These are phyloP conservation scores for Phymastichus coffea DNA, from an alignment of 1,140 invertebrate genomes.

Conservation along the genomic window DNA sequence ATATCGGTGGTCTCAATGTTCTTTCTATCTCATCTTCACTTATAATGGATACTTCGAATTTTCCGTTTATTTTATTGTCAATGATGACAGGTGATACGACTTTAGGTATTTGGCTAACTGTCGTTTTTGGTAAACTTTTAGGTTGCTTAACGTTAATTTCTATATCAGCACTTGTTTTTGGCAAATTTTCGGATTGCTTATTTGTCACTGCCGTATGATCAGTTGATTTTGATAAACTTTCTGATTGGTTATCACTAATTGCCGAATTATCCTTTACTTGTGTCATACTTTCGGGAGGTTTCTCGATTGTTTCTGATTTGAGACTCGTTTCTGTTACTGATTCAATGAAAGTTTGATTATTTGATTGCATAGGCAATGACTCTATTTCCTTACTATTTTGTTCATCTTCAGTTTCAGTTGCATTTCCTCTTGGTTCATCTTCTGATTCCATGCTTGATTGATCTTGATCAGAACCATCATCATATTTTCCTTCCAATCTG, in stretches of 20 bases:
- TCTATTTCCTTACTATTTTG: not conserved
- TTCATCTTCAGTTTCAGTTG: not conserved
- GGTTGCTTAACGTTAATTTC: too few relatives aligned
- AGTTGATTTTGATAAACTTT: too few relatives aligned
- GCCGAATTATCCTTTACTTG: not conserved
- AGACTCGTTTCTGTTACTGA: too few relatives aligned
- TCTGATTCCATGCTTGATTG: constrained; percentile 14
- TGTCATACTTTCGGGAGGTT: not conserved
- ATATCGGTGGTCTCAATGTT: not conserved
- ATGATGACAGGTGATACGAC: not conserved
- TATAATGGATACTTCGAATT: constrained; percentile 23
- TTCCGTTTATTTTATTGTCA: constrained; percentile 3
- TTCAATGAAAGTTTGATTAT: too few relatives aligned
- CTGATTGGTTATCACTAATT: not conserved
- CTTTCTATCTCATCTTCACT: constrained; percentile 11
- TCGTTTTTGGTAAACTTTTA: too few relatives aligned
- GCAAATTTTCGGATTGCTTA: too few relatives aligned
- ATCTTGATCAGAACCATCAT: not conserved
- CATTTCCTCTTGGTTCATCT: not conserved
- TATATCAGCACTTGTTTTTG: too few relatives aligned
- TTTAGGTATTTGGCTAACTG: too few relatives aligned
- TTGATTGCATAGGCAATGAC: too few relatives aligned
- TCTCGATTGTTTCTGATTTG: not conserved
- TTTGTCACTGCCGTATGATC: too few relatives aligned
- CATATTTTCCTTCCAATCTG: not conserved